Base-by-base conservation (phyloP, 2,888 invertebrate species). In the Limnephilus rhombicus region DNA sequence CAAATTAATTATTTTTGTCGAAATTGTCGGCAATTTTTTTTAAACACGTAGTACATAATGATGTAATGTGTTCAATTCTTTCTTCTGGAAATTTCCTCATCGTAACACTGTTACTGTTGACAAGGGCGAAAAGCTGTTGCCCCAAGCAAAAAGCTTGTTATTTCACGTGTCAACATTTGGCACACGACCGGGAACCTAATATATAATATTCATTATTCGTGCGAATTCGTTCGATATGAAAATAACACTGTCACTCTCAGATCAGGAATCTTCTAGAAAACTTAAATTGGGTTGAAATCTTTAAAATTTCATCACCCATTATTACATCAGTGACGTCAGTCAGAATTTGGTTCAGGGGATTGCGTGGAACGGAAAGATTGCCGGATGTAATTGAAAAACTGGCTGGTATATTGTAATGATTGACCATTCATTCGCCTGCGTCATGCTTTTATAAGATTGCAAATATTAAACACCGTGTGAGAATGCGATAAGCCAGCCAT, bases 401-500 rank as follows among this genome's bases (percentile, higher is more conserved):
- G 24, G n/a, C 68, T 68, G 18, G 24, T 24, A 68, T 18, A 5
- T 53, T 18, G 4, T 53, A 68, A 24, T 7, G 68, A 68, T 68
- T 68, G 68, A 68, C 68, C 68, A 68, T 68, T 68, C 9, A 68
- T 68, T n/a, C 68, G 68, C n/a, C 68, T 68, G 68, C 68, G 68
- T 68, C 68, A 68, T 9, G 68, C 2, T n/a, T 68, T 68, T 68
- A n/a, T n/a, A 68, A 68, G 68, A 68, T 68, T 68, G 68, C 68
- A 24, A 68, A 68, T 9, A n/a, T 68, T 68, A 68, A 24, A n/a
- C 68, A 68, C 11, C 68, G 68, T 24, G 68, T 68, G 68, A 68
- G 68, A 68, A 68, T 68, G 68, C 68, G 68, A 68, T 68, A 68
- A 68, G 68, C 68, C 68, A 68, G 68, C 68, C 68, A 68, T 68